Evolutionary conservation across 2,113 vertebrate species (phyloP).

Genomic region (Felis chaus): DNA sequence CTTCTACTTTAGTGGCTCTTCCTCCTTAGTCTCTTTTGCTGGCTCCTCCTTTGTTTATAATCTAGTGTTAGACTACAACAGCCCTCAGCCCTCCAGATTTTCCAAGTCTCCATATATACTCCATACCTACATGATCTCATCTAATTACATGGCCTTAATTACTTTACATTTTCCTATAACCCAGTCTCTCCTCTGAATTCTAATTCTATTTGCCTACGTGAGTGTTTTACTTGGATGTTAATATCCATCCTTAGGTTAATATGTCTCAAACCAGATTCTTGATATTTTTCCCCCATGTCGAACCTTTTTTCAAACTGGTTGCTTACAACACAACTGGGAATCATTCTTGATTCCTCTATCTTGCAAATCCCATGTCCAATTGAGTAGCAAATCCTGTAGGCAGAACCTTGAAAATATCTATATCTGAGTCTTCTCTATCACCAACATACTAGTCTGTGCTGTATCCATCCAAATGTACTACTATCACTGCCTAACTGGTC

Average conservation of each 20-base stretch:
- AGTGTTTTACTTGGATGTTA: neutral
- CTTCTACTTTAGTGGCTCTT: neutral
- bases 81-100: neutral
- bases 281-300: neutral
- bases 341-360: conserved; percentile 3
- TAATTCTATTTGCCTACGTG: neutral
- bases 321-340: neutral
- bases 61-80: neutral
- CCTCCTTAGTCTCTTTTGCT: neutral
- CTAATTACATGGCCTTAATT: neutral
- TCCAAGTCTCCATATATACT: neutral
- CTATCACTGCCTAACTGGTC: neutral
- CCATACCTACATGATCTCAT: neutral
- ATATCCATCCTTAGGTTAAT: neutral
- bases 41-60: neutral
- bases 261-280: neutral
- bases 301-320: neutral
- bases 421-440: neutral
- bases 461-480: neutral
- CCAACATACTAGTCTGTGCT: neutral
- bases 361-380: neutral
- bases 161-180: neutral
- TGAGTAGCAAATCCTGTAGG: neutral
- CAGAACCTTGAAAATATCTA: neutral
- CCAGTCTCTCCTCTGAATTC: neutral